Base-by-base conservation (phyloP, 2,113 vertebrate species). In the Macroglossus sobrinus region DNA sequence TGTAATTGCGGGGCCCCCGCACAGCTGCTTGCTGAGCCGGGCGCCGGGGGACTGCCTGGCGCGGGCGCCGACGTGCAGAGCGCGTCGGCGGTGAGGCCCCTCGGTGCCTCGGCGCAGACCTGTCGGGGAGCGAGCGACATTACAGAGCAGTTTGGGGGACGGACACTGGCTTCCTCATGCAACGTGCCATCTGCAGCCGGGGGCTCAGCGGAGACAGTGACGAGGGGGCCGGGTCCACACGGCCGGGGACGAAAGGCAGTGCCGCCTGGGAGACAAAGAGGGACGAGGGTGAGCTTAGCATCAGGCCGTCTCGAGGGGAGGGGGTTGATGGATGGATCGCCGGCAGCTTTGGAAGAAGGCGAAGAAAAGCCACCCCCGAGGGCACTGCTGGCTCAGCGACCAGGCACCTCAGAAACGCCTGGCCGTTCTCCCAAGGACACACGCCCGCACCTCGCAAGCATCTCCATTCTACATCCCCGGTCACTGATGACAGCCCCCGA, bases 191-290 rank as follows among this genome's bases (percentile, higher is more conserved):
- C 81, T 97, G 97, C 97, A 71, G 72, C 97, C 47, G 92, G 97
- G 0, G 40, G 95, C 98, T 98, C 97, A 98, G 98, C 98, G 93
- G 55, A 96, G 95, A 82, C 97, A 89, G 93, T 18, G 95, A 95
- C 7, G 95, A 93, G 94, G 61, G 28, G 87, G 66, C 84, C 0
- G 0, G 79, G 61, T 96, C 92, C 96, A 91, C 61, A 6, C 66
- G 5, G 94, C 97, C 95, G 74, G 78, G 97, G 98, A 97, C 98
- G 97, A 98, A 98, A 98, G 1, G 30, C 92, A 94, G 97, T 96
- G 98, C 98, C 98, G 98, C 98, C 96, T 96, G 84, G 85, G 61
- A 93, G 97, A 80, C n/a, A n/a, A n/a, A n/a, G n/a, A n/a, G n/a
- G n/a, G n/a, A n/a, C n/a, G n/a, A n/a, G n/a, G n/a, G n/a, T n/a